Conservation (phyloP, 2,113 vertebrate genomes). For the Xiphorhynchus elegans region DNA sequence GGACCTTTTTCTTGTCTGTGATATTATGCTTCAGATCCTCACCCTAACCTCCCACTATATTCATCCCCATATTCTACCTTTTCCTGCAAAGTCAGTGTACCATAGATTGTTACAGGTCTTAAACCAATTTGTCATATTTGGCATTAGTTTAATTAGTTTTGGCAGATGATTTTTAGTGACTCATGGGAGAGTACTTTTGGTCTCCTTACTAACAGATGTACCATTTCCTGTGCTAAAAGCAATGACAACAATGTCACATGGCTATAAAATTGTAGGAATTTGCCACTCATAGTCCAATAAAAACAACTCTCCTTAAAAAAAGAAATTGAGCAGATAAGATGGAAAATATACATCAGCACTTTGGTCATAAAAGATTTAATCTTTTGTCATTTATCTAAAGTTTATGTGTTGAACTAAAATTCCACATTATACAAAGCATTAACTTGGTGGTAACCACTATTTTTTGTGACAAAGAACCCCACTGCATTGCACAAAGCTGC, state of each 20-base stretch:
- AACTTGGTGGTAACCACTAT: neutral
- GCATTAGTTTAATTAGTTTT: conserved; percentile 85
- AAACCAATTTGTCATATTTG: conserved; percentile 85
- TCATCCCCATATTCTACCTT: neutral
- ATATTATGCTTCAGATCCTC: neutral
- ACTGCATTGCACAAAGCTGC: neutral
- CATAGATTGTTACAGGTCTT: conserved; percentile 74
- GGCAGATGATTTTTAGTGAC: conserved; percentile 79
- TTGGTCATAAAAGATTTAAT: neutral
- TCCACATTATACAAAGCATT: neutral
- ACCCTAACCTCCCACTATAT: neutral
- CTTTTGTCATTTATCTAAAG: neutral
- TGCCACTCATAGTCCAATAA: conserved; percentile 54
- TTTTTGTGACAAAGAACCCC: neutral
- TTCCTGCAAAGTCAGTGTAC: neutral
- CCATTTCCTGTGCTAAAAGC: conserved; percentile 70
- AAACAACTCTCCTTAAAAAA: conserved; percentile 42
- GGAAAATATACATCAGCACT: conserved; percentile 25
- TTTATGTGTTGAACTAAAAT: neutral
- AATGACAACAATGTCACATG: conserved; percentile 83
- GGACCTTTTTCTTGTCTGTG: neutral
- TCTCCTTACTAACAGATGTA: conserved; percentile 76
- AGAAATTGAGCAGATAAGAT: conserved; percentile 18
- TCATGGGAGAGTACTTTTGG: conserved; percentile 80
- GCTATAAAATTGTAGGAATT: conserved; percentile 73